These are phyloP conservation scores for Macquaria australasica DNA, from an alignment of 2,113 vertebrate species.

Conservation along the genomic window DNA sequence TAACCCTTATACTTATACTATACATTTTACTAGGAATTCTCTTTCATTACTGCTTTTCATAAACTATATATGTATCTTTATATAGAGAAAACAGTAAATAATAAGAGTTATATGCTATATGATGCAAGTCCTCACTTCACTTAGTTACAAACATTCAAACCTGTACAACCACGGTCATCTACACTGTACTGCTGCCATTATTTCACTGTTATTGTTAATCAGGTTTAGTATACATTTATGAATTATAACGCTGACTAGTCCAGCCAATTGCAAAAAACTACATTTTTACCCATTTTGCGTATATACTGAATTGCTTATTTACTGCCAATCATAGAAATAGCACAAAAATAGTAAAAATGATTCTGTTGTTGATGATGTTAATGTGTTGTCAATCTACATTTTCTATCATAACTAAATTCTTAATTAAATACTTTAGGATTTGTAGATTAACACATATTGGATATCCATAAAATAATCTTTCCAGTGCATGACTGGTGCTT, in stretches of 20 bases:
- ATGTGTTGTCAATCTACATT: neutral
- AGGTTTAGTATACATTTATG: neutral
- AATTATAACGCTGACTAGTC: neutral
- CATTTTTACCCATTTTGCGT: neutral
- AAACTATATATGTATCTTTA: neutral
- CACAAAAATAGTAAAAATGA: neutral
- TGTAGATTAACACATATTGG: neutral
- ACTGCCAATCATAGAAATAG: neutral
- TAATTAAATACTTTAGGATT: neutral
- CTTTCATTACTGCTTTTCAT: neutral
- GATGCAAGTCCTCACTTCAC: neutral
- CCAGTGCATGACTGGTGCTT: neutral
- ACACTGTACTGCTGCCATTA: neutral
- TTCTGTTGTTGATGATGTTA: too few species aligned
- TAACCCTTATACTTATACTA: neutral
- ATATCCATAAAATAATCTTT: conserved; percentile 5
- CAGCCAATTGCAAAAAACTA: neutral
- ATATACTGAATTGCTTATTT: neutral
- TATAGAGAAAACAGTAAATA: neutral
- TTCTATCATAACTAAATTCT: neutral
- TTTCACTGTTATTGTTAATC: neutral
- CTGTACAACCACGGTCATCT: neutral
- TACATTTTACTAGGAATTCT: neutral
- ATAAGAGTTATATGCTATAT: neutral
- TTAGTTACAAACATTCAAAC: neutral